These are phyloP conservation scores for Metopia argyrocephala DNA, from an alignment of 2,888 invertebrate species.

Conservation along the genomic window DNA sequence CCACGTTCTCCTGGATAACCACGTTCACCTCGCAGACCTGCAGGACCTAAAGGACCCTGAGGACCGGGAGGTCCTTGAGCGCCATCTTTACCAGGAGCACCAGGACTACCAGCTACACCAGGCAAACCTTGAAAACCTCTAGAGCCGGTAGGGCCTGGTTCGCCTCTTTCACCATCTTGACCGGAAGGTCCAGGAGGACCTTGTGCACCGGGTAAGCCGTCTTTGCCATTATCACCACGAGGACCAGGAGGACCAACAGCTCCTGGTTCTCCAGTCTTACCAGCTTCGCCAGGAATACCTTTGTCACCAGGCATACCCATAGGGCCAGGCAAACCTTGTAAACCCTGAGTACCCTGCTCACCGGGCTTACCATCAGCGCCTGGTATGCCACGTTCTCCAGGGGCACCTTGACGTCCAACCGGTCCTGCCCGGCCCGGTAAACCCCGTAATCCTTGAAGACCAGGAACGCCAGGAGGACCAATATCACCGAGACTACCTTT, in stretches of 20 bases:
- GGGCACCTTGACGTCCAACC: conserved; percentile 84
- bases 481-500: conserved; percentile 83
- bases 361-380: conserved; percentile 93
- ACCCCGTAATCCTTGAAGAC: conserved; percentile 82
- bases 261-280: conserved; percentile 86
- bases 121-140: conserved; percentile 86
- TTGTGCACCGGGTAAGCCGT: conserved; percentile 86
- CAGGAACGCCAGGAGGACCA: conserved; percentile 82
- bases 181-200: conserved; percentile 87
- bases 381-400: conserved; percentile 86
- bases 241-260: conserved; percentile 87
- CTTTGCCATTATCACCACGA: conserved; percentile 88
- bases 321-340: conserved; percentile 88
- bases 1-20: conserved; percentile 87
- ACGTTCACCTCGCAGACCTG: conserved; percentile 83
- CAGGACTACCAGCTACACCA: conserved; percentile 86
- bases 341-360: conserved; percentile 88
- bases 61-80: conserved; percentile 86
- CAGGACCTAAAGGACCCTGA: conserved; percentile 81
- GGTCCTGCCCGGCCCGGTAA: conserved; percentile 85
- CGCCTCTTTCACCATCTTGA: conserved; percentile 87
- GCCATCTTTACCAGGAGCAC: conserved; percentile 89
- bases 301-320: conserved; percentile 84
- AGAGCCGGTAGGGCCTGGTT: conserved; percentile 86
- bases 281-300: conserved; percentile 86